Conservation (phyloP, 2,797 vertebrate genomes). For the Coregonus ussuriensis region DNA sequence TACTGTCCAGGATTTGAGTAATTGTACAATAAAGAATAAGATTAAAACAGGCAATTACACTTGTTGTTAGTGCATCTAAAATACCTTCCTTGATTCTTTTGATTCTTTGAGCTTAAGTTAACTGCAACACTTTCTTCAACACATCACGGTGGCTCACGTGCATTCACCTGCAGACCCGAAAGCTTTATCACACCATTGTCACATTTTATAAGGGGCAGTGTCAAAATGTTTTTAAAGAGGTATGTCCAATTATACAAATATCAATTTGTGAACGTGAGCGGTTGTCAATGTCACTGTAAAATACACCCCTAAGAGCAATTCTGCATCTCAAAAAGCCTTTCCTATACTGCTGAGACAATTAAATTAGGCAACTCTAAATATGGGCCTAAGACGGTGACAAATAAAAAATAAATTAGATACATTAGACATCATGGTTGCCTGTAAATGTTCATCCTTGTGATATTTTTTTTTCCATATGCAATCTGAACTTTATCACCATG, state of each 20-base stretch:
- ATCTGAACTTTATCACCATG: background rate
- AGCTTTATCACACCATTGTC: constrained; percentile 40
- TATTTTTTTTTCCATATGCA: too few species aligned
- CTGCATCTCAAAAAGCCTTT: too few species aligned
- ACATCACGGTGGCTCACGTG: constrained; percentile 60
- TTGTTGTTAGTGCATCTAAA: background rate
- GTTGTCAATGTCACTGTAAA: background rate
- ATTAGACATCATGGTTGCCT: too few species aligned
- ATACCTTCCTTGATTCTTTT: constrained; percentile 72
- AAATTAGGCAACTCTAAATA: too few species aligned
- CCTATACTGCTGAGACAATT: too few species aligned
- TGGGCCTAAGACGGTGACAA: too few species aligned
- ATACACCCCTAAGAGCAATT: too few species aligned
- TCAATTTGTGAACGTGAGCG: background rate
- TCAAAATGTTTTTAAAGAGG: constrained; percentile 1
- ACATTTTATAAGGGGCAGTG: constrained; percentile 67
- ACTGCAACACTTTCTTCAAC: constrained; percentile 60
- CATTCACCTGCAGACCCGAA: constrained; percentile 51
- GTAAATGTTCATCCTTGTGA: too few species aligned
- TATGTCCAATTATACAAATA: background rate
- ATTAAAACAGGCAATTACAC: background rate
- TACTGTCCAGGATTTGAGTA: background rate
- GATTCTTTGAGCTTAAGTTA: constrained; percentile 67
- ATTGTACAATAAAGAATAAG: background rate
- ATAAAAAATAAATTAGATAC: too few species aligned